Base-by-base conservation (phyloP, 2,888 invertebrate genomes). In the Crioceris asparagi region DNA sequence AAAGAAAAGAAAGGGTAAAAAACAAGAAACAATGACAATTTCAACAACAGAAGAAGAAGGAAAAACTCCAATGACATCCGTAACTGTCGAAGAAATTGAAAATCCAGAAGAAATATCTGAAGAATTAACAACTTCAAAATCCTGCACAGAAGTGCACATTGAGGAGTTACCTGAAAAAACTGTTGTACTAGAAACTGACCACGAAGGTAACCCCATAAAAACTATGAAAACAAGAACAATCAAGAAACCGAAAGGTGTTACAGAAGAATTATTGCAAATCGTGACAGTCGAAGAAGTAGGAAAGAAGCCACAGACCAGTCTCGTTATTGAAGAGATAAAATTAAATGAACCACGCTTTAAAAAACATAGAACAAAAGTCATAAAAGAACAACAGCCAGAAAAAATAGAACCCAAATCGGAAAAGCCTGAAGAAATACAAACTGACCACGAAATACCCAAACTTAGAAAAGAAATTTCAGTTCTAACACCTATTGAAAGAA, bases 241-340 rank as follows among this genome's bases (percentile, higher is more conserved):
- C 29, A 55, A 54, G 36, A 57, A 60, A 45, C 56, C 53, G 16
- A 51, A 49, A 40, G 57, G 53, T 10, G 44, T 45, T 35, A 54
- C 56, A 39, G 46, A 66, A 35, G 58, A 58, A 55, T 49, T 44
- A 50, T 68, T 68, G 49, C 64, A 70, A 63, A 67, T 68, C 48
- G 55, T 59, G n/a, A 63, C 58, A 2, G 55, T 64, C 25, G 65
- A 67, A 47, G 68, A 67, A 47, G 65, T 66, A 42, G 66, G 67
- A 31, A 65, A 61, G 51, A 50, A 63, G 55, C 59, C 69, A 47
- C 52, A 66, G 52, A 56, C 63, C 34, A 49, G 64, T 12, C 60
- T 68, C 45, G 51, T 64, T 29, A 60, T 60, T 36, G 47, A 52
- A 37, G 53, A 54, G 44, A 29, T 38, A n/a, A n/a, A n/a, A n/a